These are phyloP conservation scores for Distichodus sexfasciatus DNA, from an alignment of 2,797 vertebrate species.

Conservation along the genomic window DNA sequence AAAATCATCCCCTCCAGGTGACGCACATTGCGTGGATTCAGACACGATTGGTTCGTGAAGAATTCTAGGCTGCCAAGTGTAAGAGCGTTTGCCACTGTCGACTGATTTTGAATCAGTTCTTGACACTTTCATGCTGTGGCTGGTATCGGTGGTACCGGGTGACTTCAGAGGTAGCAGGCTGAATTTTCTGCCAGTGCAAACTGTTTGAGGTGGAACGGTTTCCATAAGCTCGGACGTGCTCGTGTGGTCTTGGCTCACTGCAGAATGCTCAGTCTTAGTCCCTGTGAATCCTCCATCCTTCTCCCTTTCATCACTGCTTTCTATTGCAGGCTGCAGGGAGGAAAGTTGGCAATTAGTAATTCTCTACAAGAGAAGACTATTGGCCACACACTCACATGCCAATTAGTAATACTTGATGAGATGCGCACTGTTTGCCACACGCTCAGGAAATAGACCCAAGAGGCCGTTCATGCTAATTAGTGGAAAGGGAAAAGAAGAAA, in stretches of 20 bases:
- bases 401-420: too few species aligned
- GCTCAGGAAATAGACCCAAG: conserved; percentile 4
- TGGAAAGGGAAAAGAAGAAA: conserved; percentile 12
- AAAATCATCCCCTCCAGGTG: background rate
- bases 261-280: conserved; percentile 22
- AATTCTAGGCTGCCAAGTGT: conserved; percentile 45
- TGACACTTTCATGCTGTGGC: conserved; percentile 13
- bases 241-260: conserved; percentile 18
- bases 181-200: conserved; percentile 28
- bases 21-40: conserved; percentile 3
- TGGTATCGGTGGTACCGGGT: conserved; percentile 4
- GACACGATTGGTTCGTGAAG: conserved; percentile 32
- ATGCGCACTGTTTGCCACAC: too few species aligned
- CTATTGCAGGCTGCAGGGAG: conserved; percentile 36
- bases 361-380: conserved; percentile 26
- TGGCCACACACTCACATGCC: too few species aligned
- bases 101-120: conserved; percentile 7
- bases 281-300: conserved; percentile 19
- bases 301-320: conserved; percentile 28
- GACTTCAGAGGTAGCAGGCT: conserved; percentile 25
- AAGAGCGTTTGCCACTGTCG: background rate
- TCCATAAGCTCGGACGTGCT: conserved; percentile 25
- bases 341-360: conserved; percentile 42
- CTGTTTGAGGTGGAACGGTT: conserved; percentile 20
- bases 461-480: background rate